phyloP scores from a whole-genome alignment of 2,888 invertebrate genomes.

The Halocaridina rubra region DNA sequence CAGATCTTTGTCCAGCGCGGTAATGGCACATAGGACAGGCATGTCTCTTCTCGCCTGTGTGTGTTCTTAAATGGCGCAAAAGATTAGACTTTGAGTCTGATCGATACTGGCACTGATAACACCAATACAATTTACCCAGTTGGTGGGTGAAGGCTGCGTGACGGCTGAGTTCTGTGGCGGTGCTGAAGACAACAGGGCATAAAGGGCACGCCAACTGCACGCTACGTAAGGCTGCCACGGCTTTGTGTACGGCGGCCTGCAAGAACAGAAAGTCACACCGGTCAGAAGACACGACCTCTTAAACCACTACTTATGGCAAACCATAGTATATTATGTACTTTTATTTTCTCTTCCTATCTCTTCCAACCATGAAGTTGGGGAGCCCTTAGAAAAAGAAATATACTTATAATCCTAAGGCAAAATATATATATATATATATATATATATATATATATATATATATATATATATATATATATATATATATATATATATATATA shows the following conservation, averaged over 20 bases:
- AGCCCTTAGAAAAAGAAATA: too few species aligned
- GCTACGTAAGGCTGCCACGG: conserved; percentile 38
- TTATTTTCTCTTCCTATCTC: too few species aligned
- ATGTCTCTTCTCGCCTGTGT: conserved; percentile 94
- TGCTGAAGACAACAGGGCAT: conserved; percentile 29
- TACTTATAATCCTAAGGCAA: too few species aligned
- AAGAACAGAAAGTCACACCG: too few species aligned
- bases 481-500: too few species aligned
- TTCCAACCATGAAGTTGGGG: too few species aligned
- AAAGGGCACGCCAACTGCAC: conserved; percentile 34
- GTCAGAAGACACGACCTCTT: too few species aligned
- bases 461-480: too few species aligned
- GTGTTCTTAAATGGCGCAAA: conserved; percentile 88
- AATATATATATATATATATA: too few species aligned
- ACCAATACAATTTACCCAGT: conserved; percentile 50
- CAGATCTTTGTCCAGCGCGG: conserved; percentile 48
- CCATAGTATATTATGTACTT: too few species aligned
- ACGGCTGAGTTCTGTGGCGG: conserved; percentile 30
- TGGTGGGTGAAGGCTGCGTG: conserved; percentile 35
- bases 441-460: too few species aligned
- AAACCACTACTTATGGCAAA: too few species aligned
- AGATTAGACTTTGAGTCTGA: conserved; percentile 50
- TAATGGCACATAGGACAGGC: conserved; percentile 88
- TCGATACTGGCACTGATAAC: conserved; percentile 40
- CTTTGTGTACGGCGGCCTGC: conserved; percentile 35